Evolutionary conservation across 2,113 vertebrate species (phyloP).

Genomic region (Psilopogon haemacephalus): DNA sequence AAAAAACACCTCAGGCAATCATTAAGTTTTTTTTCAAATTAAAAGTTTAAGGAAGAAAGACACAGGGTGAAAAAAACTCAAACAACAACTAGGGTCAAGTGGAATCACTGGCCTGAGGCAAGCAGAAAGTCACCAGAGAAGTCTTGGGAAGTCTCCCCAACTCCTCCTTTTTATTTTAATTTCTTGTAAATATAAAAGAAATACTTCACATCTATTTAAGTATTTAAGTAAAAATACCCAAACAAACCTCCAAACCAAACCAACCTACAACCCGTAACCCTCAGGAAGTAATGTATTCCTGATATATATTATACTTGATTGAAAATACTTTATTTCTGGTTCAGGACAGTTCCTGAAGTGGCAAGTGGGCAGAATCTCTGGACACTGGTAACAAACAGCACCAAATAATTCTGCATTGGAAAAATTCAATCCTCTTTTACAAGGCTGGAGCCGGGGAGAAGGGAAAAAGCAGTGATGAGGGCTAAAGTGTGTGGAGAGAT

Average conservation of each 20-base stretch:
- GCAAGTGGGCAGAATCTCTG: background rate
- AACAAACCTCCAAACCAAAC: background rate
- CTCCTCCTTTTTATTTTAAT: too few species aligned
- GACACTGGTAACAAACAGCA: background rate
- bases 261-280: background rate
- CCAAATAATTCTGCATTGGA: background rate
- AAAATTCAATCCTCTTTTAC: background rate
- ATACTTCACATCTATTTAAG: background rate
- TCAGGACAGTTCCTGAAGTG: background rate
- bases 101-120: background rate
- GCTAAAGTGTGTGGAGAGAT: background rate
- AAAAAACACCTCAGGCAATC: background rate
- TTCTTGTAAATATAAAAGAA: background rate
- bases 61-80: background rate
- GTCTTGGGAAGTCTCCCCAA: background rate
- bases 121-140: background rate
- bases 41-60: background rate
- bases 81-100: background rate
- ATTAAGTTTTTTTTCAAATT: background rate
- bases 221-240: background rate
- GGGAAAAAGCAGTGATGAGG: accelerated
- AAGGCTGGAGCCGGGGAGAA: background rate
- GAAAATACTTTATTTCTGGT: background rate
- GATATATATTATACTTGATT: background rate
- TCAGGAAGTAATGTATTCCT: background rate